phyloP scores from a whole-genome alignment of 2,797 vertebrate species.

The Hypotaenidia philippensis region DNA sequence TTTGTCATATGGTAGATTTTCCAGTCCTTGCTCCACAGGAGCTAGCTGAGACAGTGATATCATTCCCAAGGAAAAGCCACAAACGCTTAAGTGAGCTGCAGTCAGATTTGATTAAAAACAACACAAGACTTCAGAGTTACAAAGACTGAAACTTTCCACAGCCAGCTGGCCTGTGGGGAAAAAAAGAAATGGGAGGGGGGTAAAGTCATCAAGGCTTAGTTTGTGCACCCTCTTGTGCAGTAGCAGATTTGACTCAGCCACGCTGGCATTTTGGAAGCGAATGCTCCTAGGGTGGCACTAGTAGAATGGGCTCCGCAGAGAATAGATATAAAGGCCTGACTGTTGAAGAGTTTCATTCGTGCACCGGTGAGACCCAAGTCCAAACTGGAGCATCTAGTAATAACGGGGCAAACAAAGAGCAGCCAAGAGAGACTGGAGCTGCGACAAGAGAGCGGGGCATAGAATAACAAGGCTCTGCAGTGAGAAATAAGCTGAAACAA shows the following conservation, averaged over 20 bases:
- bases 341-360: neutral
- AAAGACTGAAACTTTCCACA: constrained; percentile 24
- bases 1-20: constrained; percentile 29
- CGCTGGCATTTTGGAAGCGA: constrained; percentile 40
- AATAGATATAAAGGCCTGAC: constrained; percentile 27
- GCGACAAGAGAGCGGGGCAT: neutral
- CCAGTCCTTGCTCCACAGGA: constrained; percentile 2
- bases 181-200: too few species aligned
- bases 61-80: constrained; percentile 45
- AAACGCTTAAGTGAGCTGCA: neutral
- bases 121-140: neutral
- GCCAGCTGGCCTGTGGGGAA: neutral
- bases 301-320: neutral
- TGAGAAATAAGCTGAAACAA: constrained; percentile 52
- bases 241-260: constrained; percentile 40
- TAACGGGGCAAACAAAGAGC: constrained; percentile 10
- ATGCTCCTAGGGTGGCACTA: neutral
- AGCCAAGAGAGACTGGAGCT: constrained; percentile 11
- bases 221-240: constrained; percentile 17
- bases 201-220: neutral
- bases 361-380: neutral
- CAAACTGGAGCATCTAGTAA: neutral
- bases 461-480: constrained; percentile 35
- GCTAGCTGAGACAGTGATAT: constrained; percentile 9
- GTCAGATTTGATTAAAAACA: constrained; percentile 25